Percentiles rank a stretch among this genome's conserved stretches.
These are phyloP conservation scores for Marmota flaviventris DNA, from an alignment of 2,113 vertebrate genomes.

Conservation along the genomic window DNA sequence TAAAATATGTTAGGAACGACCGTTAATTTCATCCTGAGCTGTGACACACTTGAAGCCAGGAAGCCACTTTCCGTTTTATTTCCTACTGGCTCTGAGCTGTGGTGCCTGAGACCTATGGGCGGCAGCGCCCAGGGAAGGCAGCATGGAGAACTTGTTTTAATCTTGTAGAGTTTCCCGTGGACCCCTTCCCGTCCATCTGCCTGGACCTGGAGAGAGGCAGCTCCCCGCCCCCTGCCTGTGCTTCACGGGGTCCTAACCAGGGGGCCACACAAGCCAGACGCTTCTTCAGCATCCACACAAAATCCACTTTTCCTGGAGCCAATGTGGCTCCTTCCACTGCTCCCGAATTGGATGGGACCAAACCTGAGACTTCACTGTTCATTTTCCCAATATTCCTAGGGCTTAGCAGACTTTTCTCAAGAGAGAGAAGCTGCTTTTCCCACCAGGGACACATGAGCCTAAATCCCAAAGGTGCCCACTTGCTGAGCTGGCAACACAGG, in stretches of 20 bases:
- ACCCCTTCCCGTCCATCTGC: not conserved
- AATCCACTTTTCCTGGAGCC: not conserved
- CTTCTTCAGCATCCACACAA: no score
- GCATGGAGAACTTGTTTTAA: accelerated
- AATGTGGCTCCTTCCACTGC: not conserved
- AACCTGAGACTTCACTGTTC: not conserved
- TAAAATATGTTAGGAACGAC: not conserved
- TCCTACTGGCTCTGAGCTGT: not conserved
- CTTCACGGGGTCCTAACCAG: not conserved
- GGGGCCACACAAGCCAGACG: not conserved
- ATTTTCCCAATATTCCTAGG: no score
- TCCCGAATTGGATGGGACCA: not conserved
- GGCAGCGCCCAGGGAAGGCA: no score
- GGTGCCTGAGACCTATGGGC: no score
- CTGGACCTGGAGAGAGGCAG: no score
- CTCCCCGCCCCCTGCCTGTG: no score
- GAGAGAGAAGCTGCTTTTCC: not conserved
- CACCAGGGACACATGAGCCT: not conserved
- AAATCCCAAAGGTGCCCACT: not conserved
- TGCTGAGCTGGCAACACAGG: not conserved
- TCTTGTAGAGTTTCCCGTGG: not conserved
- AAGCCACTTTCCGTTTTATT: no score
- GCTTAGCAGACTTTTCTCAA: not conserved
- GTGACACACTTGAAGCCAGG: no score
- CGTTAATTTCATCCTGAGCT: not conserved